phyloP scores from a whole-genome alignment of 2,113 vertebrate genomes.

The Corythornis vintsioides region DNA sequence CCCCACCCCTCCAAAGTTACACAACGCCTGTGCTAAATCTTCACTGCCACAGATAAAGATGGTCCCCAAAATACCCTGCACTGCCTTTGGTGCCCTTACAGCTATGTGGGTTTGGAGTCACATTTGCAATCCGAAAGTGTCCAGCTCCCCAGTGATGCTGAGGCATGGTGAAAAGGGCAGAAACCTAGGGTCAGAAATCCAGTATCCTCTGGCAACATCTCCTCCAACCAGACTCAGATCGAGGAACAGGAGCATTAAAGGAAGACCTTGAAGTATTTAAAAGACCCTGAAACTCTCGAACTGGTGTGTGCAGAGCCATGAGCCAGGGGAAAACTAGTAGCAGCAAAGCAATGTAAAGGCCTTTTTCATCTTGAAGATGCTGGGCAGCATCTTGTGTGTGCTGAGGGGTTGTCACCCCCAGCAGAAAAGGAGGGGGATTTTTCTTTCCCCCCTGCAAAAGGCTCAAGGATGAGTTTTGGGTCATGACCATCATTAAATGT shows the following conservation, averaged over 20 bases:
- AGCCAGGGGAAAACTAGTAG: neutral
- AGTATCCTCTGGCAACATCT: neutral
- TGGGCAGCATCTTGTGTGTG: fast-evolving
- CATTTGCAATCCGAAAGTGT: neutral
- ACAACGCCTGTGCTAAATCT: slow-evolving; percentile 40
- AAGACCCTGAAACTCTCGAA: neutral
- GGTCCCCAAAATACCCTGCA: slow-evolving; percentile 12
- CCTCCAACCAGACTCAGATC: neutral
- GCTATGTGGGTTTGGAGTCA: neutral
- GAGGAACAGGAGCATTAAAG: neutral
- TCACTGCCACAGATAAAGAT: neutral
- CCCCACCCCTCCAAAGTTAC: neutral
- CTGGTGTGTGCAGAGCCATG: neutral
- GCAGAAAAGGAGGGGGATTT: neutral
- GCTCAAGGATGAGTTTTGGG: neutral
- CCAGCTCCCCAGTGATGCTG: fast-evolving
- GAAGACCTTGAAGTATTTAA: neutral
- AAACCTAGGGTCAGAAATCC: neutral
- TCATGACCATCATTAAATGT: neutral
- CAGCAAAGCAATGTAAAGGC: neutral
- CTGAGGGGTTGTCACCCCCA: neutral
- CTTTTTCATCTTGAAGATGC: neutral
- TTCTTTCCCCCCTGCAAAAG: neutral
- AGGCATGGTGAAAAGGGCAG: neutral
- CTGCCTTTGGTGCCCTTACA: neutral